A percentile compares a stretch with the other conserved stretches of the same genome.
Conservation (phyloP, 2,113 vertebrate genomes). For the Herpetotheres cachinnans region DNA sequence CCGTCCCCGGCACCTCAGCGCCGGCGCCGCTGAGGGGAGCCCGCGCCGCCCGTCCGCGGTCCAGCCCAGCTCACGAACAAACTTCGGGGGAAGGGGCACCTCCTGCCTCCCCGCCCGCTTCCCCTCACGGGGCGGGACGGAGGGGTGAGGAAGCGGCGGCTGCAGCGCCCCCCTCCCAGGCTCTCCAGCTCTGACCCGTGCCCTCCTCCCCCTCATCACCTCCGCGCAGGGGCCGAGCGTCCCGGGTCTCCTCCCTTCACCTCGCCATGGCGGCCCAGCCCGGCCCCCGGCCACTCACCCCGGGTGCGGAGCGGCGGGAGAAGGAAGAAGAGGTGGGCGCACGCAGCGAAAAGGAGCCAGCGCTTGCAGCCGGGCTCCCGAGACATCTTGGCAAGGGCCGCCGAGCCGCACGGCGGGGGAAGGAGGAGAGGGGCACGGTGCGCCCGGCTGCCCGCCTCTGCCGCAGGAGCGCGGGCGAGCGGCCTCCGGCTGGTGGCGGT, state of each 20-base stretch:
- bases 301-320: neutral
- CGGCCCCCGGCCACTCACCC: slow-evolving; percentile 36
- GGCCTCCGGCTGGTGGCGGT: slow-evolving; percentile 1
- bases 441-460: neutral
- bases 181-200: neutral
- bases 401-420: neutral
- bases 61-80: neutral
- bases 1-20: neutral
- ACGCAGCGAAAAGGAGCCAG: neutral
- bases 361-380: neutral
- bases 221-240: neutral
- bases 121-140: neutral
- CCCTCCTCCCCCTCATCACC: neutral
- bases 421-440: neutral
- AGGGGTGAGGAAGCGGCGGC: neutral
- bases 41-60: neutral
- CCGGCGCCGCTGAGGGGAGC: neutral
- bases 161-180: no score
- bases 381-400: slow-evolving; percentile 8
- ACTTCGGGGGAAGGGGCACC: slow-evolving; percentile 1
- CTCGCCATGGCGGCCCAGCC: slow-evolving; percentile 16
- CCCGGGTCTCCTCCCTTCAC: neutral
- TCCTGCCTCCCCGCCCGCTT: neutral
- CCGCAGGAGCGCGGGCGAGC: neutral
- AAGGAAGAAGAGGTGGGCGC: neutral